These are phyloP conservation scores for Pao palembangensis DNA, from an alignment of 2,113 vertebrate species.

Conservation along the genomic window DNA sequence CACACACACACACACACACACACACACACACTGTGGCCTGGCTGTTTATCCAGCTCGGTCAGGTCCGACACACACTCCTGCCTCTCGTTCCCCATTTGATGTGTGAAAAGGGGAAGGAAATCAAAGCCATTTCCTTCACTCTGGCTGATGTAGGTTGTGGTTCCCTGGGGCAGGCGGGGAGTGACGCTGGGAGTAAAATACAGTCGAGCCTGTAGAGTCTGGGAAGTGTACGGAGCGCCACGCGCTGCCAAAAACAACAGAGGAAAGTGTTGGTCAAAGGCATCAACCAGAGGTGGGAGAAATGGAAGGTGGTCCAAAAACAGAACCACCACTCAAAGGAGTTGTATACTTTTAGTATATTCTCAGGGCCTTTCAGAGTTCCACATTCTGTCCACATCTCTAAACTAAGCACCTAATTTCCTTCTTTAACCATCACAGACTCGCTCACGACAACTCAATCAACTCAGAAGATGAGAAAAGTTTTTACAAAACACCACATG, in stretches of 20 bases:
- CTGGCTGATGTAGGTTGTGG: conserved; percentile 51
- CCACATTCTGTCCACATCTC: conserved; percentile 4
- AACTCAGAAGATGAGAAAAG: conserved; percentile 43
- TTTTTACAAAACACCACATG: conserved; percentile 32
- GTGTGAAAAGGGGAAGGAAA: conserved; percentile 74
- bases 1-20: not conserved
- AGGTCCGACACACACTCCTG: conserved; percentile 17
- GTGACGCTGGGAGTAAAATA: conserved; percentile 47
- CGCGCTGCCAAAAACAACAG: conserved; percentile 60
- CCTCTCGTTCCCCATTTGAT: conserved; percentile 43
- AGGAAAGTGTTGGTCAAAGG: conserved; percentile 57
- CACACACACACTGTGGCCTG: not conserved
- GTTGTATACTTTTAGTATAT: conserved; percentile 28
- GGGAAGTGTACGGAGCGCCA: conserved; percentile 38
- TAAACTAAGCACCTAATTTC: conserved; percentile 26
- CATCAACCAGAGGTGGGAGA: conserved; percentile 44
- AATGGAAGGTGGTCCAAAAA: conserved; percentile 34
- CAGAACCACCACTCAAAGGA: conserved; percentile 3
- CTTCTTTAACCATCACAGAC: conserved; percentile 26
- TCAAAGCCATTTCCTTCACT: conserved; percentile 66
- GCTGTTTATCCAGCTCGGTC: conserved; percentile 58
- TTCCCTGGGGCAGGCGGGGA: conserved; percentile 29
- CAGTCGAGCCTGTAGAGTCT: conserved; percentile 32
- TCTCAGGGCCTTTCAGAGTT: conserved; percentile 7
- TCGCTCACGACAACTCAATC: conserved; percentile 18